Conservation (phyloP, 2,797 vertebrate species). For the Siniperca undulata region DNA sequence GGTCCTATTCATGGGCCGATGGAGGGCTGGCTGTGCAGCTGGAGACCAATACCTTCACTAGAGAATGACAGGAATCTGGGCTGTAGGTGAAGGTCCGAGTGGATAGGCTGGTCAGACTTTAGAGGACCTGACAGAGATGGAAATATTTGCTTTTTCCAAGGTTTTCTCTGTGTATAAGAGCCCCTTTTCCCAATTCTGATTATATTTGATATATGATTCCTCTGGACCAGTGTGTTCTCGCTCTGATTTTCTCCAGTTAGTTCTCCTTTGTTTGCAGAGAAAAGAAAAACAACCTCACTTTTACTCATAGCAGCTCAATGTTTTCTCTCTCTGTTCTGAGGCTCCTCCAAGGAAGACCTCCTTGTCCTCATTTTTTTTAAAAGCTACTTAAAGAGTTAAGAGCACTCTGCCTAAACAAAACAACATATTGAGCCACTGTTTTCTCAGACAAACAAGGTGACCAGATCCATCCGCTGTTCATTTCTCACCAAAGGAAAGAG, state of each 20-base stretch:
- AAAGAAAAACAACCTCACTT: slow-evolving; percentile 45
- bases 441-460: slow-evolving; percentile 66
- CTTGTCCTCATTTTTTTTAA: slow-evolving; percentile 42
- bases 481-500: slow-evolving; percentile 61
- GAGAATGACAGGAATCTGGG: slow-evolving; percentile 78
- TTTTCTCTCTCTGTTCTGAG: slow-evolving; percentile 29
- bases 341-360: slow-evolving; percentile 56
- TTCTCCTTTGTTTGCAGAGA: slow-evolving; percentile 52
- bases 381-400: slow-evolving; percentile 73
- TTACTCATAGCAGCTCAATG: slow-evolving; percentile 33
- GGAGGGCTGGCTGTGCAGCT: slow-evolving; percentile 66
- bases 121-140: slow-evolving; percentile 25
- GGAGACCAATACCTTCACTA: slow-evolving; percentile 70
- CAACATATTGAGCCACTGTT: slow-evolving; percentile 55
- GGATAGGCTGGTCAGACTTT: slow-evolving; percentile 13
- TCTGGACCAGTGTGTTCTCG: neutral
- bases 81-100: slow-evolving; percentile 52
- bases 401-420: slow-evolving; percentile 67
- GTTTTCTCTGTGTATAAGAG: slow-evolving; percentile 27
- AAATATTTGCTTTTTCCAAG: slow-evolving; percentile 16
- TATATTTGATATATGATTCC: slow-evolving; percentile 24
- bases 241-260: slow-evolving; percentile 8
- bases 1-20: slow-evolving; percentile 79
- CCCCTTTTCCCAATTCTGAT: neutral
- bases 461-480: slow-evolving; percentile 63